phyloP scores from a whole-genome alignment of 2,888 invertebrate genomes.

The Hypselothyrea guttata region DNA sequence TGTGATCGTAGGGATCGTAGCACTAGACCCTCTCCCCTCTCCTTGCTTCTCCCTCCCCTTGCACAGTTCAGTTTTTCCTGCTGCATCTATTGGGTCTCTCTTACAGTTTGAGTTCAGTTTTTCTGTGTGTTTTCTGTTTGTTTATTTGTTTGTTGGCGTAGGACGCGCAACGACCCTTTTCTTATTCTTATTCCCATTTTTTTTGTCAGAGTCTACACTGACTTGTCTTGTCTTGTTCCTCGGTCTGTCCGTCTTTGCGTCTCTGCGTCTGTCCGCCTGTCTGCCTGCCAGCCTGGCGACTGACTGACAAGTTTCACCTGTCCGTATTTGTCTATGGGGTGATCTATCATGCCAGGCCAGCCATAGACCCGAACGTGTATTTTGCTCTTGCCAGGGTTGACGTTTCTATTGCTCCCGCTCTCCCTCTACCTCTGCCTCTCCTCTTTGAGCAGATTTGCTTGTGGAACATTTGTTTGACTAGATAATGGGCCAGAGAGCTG shows the following conservation, averaged over 20 bases:
- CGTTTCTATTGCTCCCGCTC: conserved; percentile 68
- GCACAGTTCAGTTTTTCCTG: conserved; percentile 20
- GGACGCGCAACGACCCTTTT: conserved; percentile 62
- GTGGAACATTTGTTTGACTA: conserved; percentile 72
- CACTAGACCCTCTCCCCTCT: conserved; percentile 1
- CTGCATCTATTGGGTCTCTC: conserved; percentile 27
- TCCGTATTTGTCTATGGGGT: conserved; percentile 75
- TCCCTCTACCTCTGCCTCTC: conserved; percentile 4
- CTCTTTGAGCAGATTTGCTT: conserved; percentile 44
- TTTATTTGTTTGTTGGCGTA: conserved; percentile 60
- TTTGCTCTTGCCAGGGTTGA: conserved; percentile 50
- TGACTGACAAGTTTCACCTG: conserved; percentile 78
- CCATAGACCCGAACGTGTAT: conserved; percentile 24
- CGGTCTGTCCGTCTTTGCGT: conserved; percentile 1
- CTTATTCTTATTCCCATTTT: neutral
- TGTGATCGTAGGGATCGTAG: conserved; percentile 12
- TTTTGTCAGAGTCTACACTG: conserved; percentile 23
- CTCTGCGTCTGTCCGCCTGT: neutral
- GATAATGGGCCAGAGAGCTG: conserved; percentile 62
- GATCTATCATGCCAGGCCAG: conserved; percentile 68
- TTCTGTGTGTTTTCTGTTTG: conserved; percentile 28
- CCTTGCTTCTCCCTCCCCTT: conserved; percentile 13
- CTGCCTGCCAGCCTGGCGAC: conserved; percentile 15
- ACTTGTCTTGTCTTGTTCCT: neutral
- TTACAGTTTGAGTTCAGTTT: neutral